These are phyloP conservation scores for Atta cephalotes DNA, from an alignment of 1,140 invertebrate genomes.

Conservation along the genomic window DNA sequence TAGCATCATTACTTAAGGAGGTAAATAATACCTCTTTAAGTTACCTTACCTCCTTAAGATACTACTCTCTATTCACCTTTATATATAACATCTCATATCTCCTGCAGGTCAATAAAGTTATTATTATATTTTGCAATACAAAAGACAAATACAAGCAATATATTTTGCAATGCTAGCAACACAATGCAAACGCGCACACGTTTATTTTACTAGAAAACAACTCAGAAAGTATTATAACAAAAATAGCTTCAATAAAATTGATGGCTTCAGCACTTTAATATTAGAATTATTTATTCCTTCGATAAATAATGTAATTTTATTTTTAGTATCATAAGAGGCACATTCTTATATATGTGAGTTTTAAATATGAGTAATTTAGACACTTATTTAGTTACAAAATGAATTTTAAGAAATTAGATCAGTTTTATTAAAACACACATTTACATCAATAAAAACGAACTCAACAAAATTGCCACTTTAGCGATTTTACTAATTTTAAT, in stretches of 20 bases:
- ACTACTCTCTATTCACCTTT: neutral
- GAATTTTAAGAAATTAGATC: neutral
- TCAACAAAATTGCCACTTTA: neutral
- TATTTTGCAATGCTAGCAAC: neutral
- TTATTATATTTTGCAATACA: neutral
- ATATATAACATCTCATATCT: neutral
- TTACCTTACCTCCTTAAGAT: neutral
- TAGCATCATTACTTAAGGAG: neutral
- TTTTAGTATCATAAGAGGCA: neutral
- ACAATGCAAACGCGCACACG: neutral
- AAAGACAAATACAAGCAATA: neutral
- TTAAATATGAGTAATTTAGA: neutral
- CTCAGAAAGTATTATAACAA: neutral
- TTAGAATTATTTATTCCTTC: neutral
- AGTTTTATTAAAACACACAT: neutral
- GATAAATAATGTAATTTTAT: neutral
- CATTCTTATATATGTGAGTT: neutral
- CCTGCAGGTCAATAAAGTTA: neutral
- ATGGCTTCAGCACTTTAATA: neutral
- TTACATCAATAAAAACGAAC: neutral
- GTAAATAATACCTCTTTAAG: too few species aligned
- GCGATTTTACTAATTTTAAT: neutral
- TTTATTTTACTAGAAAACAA: neutral
- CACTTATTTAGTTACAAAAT: neutral
- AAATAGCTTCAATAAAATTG: neutral